Base-by-base conservation (phyloP, 2,888 invertebrate species). In the Tenthredo mesomela region DNA sequence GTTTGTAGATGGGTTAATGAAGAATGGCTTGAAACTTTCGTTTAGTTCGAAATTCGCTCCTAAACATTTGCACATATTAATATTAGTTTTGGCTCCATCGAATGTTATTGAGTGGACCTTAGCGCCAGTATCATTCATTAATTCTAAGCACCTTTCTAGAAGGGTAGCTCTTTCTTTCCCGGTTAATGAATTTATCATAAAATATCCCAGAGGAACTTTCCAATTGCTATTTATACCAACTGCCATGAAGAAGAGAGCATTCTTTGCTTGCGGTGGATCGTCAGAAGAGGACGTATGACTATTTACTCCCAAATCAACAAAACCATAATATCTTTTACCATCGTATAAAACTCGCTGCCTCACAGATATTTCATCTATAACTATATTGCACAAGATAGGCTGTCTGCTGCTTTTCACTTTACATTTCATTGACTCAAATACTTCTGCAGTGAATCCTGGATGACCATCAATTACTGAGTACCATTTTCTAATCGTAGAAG, bases 131-230 rank as follows among this genome's bases (percentile, higher is more conserved):
- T 85, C 85, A 70, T 85, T 54, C 25, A 86, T 54, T 18, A 86
- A 10, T 83, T 85, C 65, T 61, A 87, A 67, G 54, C 83, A 86
- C 75, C 84, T 86, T 43, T 71, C 40, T 37, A 89, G 58, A 47
- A 88, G 61, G 67, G 85, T 86, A 21, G 86, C 86, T 85, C 85
- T 86, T 83, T 87, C 85, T 12, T 33, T 12, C 50, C 84, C 88
- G 61, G 73, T 78, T 33, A 89, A 75, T 12, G 84, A 70, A 80
- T 85, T 77, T 50, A 87, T 88, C 75, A 88, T 84, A 83, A 87
- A 89, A 84, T 88, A 88, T n/a, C 84, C 88, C 10, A 87, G 10
- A 12, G 87, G 88, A 25, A 87, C 65, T 85, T 88, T 88, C 86
- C 87, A 88, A 54, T 84, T 21, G 15, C 73, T 73, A 70, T 88